Evolutionary conservation across 2,888 invertebrate species (phyloP).

Genomic region (Orchesella flavescens): DNA sequence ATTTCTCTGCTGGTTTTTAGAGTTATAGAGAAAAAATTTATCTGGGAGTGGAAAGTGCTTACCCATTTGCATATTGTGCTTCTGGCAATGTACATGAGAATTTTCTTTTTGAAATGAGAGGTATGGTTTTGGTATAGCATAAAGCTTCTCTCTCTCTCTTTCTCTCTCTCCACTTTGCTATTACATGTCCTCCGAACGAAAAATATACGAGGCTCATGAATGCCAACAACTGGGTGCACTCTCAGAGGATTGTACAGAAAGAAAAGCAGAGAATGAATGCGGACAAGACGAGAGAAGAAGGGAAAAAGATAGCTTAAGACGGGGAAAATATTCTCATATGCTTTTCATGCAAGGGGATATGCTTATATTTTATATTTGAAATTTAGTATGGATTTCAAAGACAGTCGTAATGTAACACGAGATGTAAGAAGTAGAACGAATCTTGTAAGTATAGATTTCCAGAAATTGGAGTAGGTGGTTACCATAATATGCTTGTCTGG

Average conservation of each 20-base stretch:
- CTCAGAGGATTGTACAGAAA: constrained; percentile 14
- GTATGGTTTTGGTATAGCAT: too few relatives aligned
- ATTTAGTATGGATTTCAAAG: constrained; percentile 40
- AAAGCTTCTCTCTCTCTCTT: too few relatives aligned
- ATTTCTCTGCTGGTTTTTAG: too few relatives aligned
- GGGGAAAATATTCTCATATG: constrained; percentile 14
- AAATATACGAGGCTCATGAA: constrained; percentile 32
- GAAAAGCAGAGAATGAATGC: constrained; percentile 24
- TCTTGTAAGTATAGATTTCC: constrained; percentile 55
- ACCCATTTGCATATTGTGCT: constrained; percentile 13
- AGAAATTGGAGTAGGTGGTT: constrained; percentile 48
- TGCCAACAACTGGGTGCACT: constrained; percentile 40
- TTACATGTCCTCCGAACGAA: background rate
- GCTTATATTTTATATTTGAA: constrained; percentile 21
- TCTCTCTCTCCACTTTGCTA: background rate
- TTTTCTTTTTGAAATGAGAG: constrained; percentile 23
- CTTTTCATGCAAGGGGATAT: background rate
- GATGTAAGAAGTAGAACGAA: constrained; percentile 58
- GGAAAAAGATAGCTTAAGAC: constrained; percentile 7
- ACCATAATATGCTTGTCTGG: constrained; percentile 41
- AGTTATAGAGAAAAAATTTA: constrained; percentile 1
- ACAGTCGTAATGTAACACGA: constrained; percentile 39
- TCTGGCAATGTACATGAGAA: constrained; percentile 13
- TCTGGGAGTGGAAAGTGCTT: background rate
- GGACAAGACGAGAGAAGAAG: background rate